Conservation (phyloP, 1,140 invertebrate species). For the Leptestheria dahalacensis region DNA sequence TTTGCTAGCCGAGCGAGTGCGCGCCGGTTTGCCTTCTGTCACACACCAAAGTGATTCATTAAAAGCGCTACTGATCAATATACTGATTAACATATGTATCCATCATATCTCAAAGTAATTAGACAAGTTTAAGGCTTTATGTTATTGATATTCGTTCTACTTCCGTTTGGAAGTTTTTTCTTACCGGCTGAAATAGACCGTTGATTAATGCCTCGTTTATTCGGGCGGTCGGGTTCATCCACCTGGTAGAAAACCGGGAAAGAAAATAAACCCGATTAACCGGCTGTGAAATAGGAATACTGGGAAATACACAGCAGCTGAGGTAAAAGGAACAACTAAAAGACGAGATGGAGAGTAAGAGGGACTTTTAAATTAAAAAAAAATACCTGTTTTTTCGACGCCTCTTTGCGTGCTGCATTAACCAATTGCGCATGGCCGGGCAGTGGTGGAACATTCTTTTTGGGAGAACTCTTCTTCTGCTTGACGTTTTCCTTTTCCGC, state of each 20-base stretch:
- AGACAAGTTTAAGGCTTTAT: too few relatives aligned
- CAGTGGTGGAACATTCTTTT: not conserved
- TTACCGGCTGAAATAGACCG: not conserved
- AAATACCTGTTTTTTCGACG: not conserved
- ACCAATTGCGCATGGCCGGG: not conserved
- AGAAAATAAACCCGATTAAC: not conserved
- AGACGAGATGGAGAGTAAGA: too few relatives aligned
- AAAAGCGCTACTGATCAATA: too few relatives aligned
- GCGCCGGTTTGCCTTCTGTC: slow-evolving; percentile 11
- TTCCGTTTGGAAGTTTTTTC: too few relatives aligned
- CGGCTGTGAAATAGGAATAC: not conserved
- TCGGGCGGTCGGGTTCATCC: not conserved
- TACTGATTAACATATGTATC: too few relatives aligned
- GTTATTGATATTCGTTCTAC: too few relatives aligned
- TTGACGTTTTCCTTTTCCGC: not conserved
- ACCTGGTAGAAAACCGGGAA: not conserved
- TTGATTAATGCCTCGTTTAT: not conserved
- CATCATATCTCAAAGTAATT: too few relatives aligned
- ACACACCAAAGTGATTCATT: too few relatives aligned
- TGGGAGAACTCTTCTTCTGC: not conserved
- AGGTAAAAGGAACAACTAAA: too few relatives aligned
- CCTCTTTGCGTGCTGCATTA: not conserved
- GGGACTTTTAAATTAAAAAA: not conserved
- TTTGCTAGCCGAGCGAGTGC: not conserved
- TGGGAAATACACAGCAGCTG: not conserved